A percentile compares a stretch with the other conserved stretches of the same genome.
phyloP scores from a whole-genome alignment of 2,888 invertebrate genomes.

The Pristionchus mayeri region DNA sequence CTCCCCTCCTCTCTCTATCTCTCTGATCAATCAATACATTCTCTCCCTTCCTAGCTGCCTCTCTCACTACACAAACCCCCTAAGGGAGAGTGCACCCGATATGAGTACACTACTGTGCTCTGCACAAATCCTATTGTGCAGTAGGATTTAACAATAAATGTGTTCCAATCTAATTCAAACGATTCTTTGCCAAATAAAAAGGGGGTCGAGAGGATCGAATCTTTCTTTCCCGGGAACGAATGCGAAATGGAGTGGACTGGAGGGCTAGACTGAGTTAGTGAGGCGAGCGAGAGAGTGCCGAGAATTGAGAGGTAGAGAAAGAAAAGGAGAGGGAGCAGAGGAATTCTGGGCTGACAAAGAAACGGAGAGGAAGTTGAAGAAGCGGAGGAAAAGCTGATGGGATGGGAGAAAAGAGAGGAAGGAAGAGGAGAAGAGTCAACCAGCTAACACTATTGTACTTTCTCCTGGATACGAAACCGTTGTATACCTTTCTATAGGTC shows the following conservation, averaged over 20 bases:
- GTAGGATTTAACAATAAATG: background rate
- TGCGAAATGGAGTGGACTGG: background rate
- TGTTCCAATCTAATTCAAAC: background rate
- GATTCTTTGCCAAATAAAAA: background rate
- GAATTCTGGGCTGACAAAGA: constrained; percentile 20
- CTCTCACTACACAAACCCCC: constrained; percentile 35
- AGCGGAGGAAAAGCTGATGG: constrained; percentile 37
- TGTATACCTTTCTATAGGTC: no score
- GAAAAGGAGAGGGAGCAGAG: background rate
- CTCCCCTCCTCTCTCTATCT: constrained; percentile 18
- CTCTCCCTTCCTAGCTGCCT: background rate
- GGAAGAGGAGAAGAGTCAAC: background rate
- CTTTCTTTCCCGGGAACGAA: background rate
- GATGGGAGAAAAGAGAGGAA: background rate
- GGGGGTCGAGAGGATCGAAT: background rate
- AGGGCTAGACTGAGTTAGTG: constrained; percentile 18
- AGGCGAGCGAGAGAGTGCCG: background rate
- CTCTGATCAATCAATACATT: constrained; percentile 42
- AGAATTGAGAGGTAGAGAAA: background rate
- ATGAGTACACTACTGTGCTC: background rate
- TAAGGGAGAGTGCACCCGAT: background rate
- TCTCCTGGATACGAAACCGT: background rate
- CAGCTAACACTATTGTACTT: constrained; percentile 26
- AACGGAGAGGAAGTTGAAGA: constrained; percentile 10
- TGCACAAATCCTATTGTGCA: no score